These are phyloP conservation scores for Procavia capensis DNA, from an alignment of 2,113 vertebrate genomes.

Conservation along the genomic window DNA sequence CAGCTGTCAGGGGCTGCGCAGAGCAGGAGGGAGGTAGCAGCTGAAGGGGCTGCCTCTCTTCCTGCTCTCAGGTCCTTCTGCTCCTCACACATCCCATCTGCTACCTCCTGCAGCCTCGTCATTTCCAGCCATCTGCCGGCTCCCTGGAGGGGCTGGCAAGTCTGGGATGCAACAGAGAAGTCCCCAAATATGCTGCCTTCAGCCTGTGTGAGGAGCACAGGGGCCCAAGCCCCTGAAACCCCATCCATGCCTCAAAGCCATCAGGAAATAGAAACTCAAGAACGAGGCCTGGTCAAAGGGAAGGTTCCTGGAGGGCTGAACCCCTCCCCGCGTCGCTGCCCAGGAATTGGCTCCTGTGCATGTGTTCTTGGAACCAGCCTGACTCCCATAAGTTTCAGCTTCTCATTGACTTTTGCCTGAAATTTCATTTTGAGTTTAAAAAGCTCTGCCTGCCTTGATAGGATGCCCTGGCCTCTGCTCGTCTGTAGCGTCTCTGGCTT, in stretches of 20 bases:
- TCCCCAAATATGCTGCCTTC: not conserved
- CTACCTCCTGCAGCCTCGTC: not conserved
- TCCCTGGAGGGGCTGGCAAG: not conserved
- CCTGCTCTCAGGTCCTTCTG: not conserved
- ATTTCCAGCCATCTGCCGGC: constrained; percentile 65
- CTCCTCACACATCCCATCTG: constrained; percentile 63
- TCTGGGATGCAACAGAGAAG: not conserved
- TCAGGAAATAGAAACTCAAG: not conserved
- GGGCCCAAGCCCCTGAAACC: not conserved
- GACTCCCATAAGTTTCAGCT: not conserved
- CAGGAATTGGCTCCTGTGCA: accelerated
- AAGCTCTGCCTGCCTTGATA: not conserved
- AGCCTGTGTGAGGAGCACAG: not conserved
- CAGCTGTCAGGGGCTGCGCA: not conserved
- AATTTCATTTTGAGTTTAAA: not conserved
- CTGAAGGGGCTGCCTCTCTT: not conserved
- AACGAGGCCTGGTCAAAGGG: not conserved
- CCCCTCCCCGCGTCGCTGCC: not conserved
- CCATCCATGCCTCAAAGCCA: accelerated
- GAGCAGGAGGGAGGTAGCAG: not conserved
- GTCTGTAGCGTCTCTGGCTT: not conserved
- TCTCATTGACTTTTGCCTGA: not conserved
- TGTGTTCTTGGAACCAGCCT: not conserved
- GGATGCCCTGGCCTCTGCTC: not conserved
- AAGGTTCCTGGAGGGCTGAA: not conserved